Conservation (phyloP, 1,140 invertebrate species). For the Pseudomyrmex flavicornis region DNA sequence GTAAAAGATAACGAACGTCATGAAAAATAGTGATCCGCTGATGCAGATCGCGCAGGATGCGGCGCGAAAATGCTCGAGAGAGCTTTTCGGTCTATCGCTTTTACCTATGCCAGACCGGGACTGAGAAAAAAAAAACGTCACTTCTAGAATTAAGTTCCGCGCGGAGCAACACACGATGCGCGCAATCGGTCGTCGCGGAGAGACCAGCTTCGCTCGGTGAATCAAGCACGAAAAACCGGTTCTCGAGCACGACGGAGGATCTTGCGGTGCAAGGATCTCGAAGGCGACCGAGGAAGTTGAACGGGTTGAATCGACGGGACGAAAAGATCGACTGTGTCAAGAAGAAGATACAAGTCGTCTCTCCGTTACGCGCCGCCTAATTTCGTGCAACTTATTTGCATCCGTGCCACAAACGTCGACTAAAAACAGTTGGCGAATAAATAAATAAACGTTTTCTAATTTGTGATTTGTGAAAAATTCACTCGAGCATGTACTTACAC, state of each 20-base stretch:
- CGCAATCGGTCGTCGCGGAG: slow-evolving; percentile 13
- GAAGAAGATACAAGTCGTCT: slow-evolving; percentile 20
- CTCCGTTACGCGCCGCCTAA: slow-evolving; percentile 41
- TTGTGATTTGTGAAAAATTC: slow-evolving; percentile 1
- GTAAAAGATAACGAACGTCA: slow-evolving; percentile 35
- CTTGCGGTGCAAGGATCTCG: slow-evolving; percentile 56
- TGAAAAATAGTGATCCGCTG: not conserved
- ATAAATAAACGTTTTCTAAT: not conserved
- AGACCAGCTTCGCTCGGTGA: slow-evolving; percentile 54
- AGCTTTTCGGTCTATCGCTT: slow-evolving; percentile 14
- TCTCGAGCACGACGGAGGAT: slow-evolving; percentile 51
- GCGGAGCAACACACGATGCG: not conserved
- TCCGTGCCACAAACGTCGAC: slow-evolving; percentile 2
- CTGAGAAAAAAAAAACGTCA: slow-evolving; percentile 55
- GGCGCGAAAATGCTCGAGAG: not conserved
- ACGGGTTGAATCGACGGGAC: slow-evolving; percentile 35
- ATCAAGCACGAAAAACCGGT: slow-evolving; percentile 65
- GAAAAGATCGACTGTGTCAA: slow-evolving; percentile 63
- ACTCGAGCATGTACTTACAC: not conserved
- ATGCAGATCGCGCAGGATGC: not conserved
- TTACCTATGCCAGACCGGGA: not conserved
- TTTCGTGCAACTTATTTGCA: slow-evolving; percentile 46
- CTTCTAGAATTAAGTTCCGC: slow-evolving; percentile 29
- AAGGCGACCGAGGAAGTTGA: slow-evolving; percentile 53
- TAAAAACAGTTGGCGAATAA: not conserved